phyloP scores from a whole-genome alignment of 2,113 vertebrate species.

The Eclectus roratus region DNA sequence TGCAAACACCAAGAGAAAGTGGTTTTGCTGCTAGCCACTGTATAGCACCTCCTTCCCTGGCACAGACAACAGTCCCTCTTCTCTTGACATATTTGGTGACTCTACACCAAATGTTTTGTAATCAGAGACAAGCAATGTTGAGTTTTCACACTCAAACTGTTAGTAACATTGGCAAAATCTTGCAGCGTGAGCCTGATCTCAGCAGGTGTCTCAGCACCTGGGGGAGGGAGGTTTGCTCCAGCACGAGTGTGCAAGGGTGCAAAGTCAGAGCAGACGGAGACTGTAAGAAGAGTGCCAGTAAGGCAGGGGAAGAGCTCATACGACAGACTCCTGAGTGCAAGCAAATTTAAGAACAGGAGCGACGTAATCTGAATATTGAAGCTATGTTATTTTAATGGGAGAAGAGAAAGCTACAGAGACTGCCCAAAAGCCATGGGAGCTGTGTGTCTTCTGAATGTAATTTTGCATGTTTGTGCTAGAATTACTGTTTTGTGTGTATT shows the following conservation, averaged over 20 bases:
- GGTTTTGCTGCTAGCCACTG: neutral
- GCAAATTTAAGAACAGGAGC: neutral
- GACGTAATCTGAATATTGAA: rapidly evolving
- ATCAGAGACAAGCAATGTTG: rapidly evolving
- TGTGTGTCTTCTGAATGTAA: neutral
- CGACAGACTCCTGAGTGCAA: neutral
- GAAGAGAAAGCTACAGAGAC: neutral
- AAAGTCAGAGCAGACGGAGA: neutral
- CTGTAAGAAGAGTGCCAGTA: too few relatives aligned
- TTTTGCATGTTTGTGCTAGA: neutral
- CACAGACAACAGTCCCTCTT: too few relatives aligned
- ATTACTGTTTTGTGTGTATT: neutral
- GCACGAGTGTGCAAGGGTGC: neutral
- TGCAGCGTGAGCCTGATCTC: neutral
- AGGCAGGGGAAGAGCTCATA: neutral
- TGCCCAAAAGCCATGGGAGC: neutral
- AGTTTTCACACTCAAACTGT: neutral
- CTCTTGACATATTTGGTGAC: neutral
- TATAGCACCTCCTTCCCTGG: neutral
- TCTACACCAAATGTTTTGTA: neutral
- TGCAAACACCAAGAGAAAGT: neutral
- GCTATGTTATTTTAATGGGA: neutral
- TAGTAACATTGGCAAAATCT: rapidly evolving
- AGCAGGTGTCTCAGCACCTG: neutral
- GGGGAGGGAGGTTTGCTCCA: neutral